A percentile compares a stretch with the other conserved stretches of the same genome.
phyloP scores from a whole-genome alignment of 2,113 vertebrate species.

The Asarcornis scutulata region DNA sequence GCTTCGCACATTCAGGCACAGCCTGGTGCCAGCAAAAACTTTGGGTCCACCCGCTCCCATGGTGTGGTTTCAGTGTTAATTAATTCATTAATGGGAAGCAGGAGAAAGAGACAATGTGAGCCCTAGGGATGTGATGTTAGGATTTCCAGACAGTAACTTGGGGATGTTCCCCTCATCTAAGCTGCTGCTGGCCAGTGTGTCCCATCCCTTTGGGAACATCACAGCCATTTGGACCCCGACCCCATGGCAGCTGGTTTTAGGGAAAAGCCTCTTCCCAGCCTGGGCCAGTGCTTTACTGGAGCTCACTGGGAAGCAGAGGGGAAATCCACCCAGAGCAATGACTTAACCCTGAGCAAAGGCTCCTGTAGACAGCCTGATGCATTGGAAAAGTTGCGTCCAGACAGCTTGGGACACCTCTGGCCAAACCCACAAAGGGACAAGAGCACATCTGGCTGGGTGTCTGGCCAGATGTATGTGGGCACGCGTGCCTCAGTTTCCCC shows the following conservation, averaged over 20 bases:
- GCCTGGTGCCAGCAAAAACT: background rate
- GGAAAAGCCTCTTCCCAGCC: background rate
- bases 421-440: background rate
- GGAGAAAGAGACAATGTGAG: background rate
- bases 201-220: background rate
- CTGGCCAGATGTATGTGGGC: fast-evolving
- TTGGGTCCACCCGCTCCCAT: background rate
- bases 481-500: background rate
- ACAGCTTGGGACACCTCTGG: background rate
- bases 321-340: background rate
- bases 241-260: background rate
- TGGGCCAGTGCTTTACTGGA: background rate
- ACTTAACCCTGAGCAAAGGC: background rate
- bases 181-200: background rate
- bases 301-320: background rate
- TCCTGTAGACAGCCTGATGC: background rate
- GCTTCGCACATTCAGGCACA: background rate
- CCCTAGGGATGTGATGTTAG: background rate
- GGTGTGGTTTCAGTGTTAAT: fast-evolving
- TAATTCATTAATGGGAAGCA: background rate
- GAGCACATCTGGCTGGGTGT: background rate
- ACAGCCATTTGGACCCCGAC: background rate
- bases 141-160: background rate
- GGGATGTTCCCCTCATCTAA: background rate
- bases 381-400: background rate